Evolutionary conservation across 2,888 invertebrate genomes (phyloP), one percentile per base, ranked within the genome.

Genomic region (Lydus trimaculatus): DNA sequence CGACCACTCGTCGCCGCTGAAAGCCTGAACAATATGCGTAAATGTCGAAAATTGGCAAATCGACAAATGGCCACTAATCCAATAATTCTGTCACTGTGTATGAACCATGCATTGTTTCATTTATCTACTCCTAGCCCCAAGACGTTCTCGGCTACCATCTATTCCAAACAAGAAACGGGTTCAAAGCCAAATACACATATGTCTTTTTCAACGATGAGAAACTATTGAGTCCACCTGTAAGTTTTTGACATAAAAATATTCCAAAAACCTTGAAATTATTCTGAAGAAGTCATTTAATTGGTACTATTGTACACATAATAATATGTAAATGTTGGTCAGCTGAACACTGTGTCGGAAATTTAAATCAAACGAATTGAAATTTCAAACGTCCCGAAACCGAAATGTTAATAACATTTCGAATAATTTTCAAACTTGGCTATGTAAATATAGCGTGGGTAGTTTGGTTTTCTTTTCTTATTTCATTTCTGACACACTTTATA

Each of bases 331-430:
- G 56, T 56, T 25, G 28, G n/a, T 4, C n/a, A 28, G 56, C 3
- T 56, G 56, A 56, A 15, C 11, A 6, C 25, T 23, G 56, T 56
- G 56, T 56, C 56, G 56, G 56, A 56, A 56, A 56, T 56, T 56
- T 56, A 56, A 56, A 56, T 56, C 56, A 56, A 56, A 28, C 28
- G 56, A 56, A 56, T 56, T 56, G 28, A 56, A 56, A 56, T 56
- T 56, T 56, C 56, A 56, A 56, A 56, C 56, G 28, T 56, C 56
- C 56, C 56, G 56, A 56, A 56, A 56, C 23, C 56, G 28, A 56
- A 56, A 28, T 13, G 13, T 56, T 48, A 48, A 48, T 48, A 48
- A 28, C 52, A 25, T 25, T 52, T 56, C 28, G 28, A 56, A 56
- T 28, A 48, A 20, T 48, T 48, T 20, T 11, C 20, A 48, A 48